phyloP scores from a whole-genome alignment of 2,113 vertebrate genomes.

The Periophthalmus modestus region DNA sequence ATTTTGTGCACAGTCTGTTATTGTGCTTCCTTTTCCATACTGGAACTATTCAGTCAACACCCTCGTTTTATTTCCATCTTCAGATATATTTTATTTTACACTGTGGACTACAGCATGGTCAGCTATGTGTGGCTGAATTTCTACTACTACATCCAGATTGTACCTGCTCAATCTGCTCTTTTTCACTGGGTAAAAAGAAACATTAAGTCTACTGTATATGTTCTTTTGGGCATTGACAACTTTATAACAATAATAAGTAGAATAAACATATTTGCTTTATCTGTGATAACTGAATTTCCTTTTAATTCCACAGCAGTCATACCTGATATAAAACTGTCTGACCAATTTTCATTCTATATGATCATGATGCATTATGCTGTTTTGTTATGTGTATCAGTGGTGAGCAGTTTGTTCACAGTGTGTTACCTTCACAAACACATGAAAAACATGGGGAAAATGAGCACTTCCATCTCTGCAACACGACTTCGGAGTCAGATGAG shows the following conservation, averaged over 20 bases:
- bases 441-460: not conserved
- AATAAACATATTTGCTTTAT: not conserved
- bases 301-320: not conserved
- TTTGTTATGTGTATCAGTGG: constrained; percentile 27
- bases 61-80: accelerated
- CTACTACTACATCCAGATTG: constrained; percentile 51
- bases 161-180: constrained; percentile 17
- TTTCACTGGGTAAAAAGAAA: constrained; percentile 54
- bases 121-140: constrained; percentile 49
- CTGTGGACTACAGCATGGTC: constrained; percentile 21
- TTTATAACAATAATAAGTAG: not conserved
- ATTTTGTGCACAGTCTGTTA: constrained; percentile 27
- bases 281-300: not conserved
- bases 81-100: not conserved
- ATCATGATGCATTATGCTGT: not conserved
- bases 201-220: constrained; percentile 37
- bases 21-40: not conserved
- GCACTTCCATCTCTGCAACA: not conserved
- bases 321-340: not conserved
- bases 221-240: not conserved
- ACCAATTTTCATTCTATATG: accelerated
- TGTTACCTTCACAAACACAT: constrained; percentile 50
- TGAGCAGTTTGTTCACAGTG: constrained; percentile 28
- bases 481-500: constrained; percentile 15
- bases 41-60: too few relatives aligned